Evolutionary conservation across 2,113 vertebrate genomes (phyloP), one percentile per base, ranked within the genome.

Genomic region (Erinaceus europaeus): DNA sequence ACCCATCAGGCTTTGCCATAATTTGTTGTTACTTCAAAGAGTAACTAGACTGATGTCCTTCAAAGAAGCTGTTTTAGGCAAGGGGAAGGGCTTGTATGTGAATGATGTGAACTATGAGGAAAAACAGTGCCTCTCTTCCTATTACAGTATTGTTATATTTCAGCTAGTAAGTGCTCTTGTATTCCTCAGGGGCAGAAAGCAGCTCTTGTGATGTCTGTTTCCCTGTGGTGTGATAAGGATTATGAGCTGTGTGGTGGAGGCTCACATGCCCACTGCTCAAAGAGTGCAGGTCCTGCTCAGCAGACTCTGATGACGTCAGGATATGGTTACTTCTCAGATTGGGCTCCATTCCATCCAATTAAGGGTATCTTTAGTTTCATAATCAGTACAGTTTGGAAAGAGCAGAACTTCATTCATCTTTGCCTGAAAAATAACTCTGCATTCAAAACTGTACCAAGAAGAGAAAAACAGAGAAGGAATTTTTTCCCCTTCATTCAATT

Each of bases 391-490:
- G 74, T 78, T 78, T 90, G 88, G 61, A 84, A 90, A 83, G 59
- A 95, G 65, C 88, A 95, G 68, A 88, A 93, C 95, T 96, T 94
- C 44, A 91, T 77, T 87, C 71, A 75, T 93, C 87, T 92, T 62
- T 94, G 83, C 86, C 91, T 97, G 95, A 92, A 94, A 96, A 95
- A 96, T 93, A 95, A 94, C 76, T 94, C 96, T 95, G 73, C 55
- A 64, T 88, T 94, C 78, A 84, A 77, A 94, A 89, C 50, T 73
- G 72, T 94, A 94, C 65, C 85, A 91, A 89, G 84, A 94, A 95
- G 95, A 96, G 94, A 92, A 96, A 97, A 96, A 86, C 91, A 95
- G 88, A 95, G 77, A 72, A 96, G 69, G 62, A 88, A 81, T 95
- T 94, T 93, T 89, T 88, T 57, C 9, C 84, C 1, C 44, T 77